Percentiles rank a stretch among this genome's conserved stretches.
Evolutionary conservation across 1,140 invertebrate genomes (phyloP).

Genomic region (Adelges cooleyi): DNA sequence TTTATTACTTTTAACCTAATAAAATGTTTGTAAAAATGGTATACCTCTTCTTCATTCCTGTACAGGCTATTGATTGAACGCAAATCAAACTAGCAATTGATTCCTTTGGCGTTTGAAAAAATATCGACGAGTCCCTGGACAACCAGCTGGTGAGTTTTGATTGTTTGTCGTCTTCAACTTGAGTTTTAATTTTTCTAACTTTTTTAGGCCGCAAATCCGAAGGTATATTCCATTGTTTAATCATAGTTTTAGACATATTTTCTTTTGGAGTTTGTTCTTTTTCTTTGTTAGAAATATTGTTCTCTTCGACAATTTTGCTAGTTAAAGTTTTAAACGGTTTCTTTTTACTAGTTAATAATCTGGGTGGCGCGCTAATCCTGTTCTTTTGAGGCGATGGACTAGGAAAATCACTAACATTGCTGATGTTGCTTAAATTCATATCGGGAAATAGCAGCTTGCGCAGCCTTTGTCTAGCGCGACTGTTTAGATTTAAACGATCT

Average conservation of each 20-base stretch:
- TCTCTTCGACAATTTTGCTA: neutral
- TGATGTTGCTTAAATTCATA: neutral
- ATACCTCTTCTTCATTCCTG: slow-evolving; percentile 1
- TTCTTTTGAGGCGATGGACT: neutral
- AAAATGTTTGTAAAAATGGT: too few relatives aligned
- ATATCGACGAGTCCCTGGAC: neutral
- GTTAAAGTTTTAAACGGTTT: neutral
- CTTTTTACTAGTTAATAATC: slow-evolving; percentile 3
- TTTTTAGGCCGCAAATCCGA: slow-evolving; percentile 10
- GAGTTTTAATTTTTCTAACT: neutral
- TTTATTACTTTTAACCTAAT: too few relatives aligned
- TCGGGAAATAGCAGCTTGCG: slow-evolving; percentile 15
- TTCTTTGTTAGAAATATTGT: neutral
- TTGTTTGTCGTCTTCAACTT: neutral
- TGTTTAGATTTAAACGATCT: slow-evolving; percentile 7
- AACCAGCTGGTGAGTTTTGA: neutral
- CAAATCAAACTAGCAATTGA: neutral
- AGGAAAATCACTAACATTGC: slow-evolving; percentile 1
- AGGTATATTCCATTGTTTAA: slow-evolving; percentile 1
- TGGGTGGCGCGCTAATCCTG: slow-evolving; percentile 1
- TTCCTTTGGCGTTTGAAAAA: slow-evolving; percentile 11
- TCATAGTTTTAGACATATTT: neutral
- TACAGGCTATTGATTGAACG: neutral
- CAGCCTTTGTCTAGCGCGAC: neutral
- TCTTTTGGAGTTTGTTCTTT: neutral